Conservation (phyloP, 2,888 invertebrate species). For the Xanthorhoe designata region DNA sequence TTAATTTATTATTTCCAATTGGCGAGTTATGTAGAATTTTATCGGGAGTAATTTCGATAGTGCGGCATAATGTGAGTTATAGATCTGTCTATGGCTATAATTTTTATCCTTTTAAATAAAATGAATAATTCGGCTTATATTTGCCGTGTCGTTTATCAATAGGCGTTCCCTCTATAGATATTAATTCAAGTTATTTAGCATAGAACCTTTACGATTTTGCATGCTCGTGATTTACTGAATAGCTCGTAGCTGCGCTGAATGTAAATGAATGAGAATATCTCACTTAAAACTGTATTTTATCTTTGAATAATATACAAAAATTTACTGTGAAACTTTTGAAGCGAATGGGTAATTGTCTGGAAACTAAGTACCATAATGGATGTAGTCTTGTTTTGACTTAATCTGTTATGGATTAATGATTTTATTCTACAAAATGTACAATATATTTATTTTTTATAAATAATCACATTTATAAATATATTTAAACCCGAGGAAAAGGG, state of each 20-base stretch:
- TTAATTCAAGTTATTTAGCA: slow-evolving; percentile 65
- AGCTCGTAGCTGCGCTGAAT: slow-evolving; percentile 44
- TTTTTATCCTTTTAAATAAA: slow-evolving; percentile 70
- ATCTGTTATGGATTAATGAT: slow-evolving; percentile 16
- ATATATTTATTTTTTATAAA: background rate
- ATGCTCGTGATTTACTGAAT: slow-evolving; percentile 58
- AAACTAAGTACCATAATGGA: slow-evolving; percentile 31
- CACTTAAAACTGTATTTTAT: slow-evolving; percentile 44
- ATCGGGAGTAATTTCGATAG: slow-evolving; percentile 81
- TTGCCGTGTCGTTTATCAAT: slow-evolving; percentile 66
- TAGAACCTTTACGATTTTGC: slow-evolving; percentile 57
- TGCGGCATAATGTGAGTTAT: slow-evolving; percentile 71
- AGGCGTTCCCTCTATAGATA: slow-evolving; percentile 47
- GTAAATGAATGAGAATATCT: slow-evolving; percentile 49
- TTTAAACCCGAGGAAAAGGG: no score
- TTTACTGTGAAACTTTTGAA: slow-evolving; percentile 34
- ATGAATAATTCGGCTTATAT: slow-evolving; percentile 76
- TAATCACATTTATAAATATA: no score
- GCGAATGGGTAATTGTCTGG: slow-evolving; percentile 42
- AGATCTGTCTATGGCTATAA: slow-evolving; percentile 71
- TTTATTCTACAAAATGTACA: background rate
- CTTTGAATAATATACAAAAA: slow-evolving; percentile 37
- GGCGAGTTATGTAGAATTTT: slow-evolving; percentile 71
- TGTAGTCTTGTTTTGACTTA: slow-evolving; percentile 28
- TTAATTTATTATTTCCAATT: slow-evolving; percentile 77